A percentile compares a stretch with the other conserved stretches of the same genome.
These are phyloP conservation scores for Siphlonurus alternatus DNA, from an alignment of 2,888 invertebrate genomes.

Conservation along the genomic window DNA sequence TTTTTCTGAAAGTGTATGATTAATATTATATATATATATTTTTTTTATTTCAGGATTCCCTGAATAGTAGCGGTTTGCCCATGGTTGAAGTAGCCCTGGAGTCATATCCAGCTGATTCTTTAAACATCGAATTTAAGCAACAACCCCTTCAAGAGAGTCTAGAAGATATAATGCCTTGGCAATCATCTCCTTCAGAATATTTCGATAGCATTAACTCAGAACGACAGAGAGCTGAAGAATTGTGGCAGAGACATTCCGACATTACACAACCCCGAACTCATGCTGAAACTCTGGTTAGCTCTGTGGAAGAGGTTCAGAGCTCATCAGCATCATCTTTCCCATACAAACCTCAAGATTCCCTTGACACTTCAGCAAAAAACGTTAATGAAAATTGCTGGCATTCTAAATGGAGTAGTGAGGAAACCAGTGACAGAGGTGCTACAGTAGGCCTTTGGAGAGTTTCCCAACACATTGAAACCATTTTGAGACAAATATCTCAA, in stretches of 20 bases:
- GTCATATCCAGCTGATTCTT: neutral
- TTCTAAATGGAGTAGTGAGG: neutral
- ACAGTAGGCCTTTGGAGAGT: neutral
- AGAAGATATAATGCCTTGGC: neutral
- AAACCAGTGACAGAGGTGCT: neutral
- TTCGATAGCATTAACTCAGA: constrained; percentile 1
- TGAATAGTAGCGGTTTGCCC: neutral
- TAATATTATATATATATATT: neutral
- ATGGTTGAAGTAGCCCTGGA: neutral
- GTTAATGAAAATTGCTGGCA: neutral
- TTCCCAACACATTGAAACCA: neutral
- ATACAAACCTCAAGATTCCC: neutral
- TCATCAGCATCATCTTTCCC: neutral
- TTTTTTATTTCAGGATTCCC: neutral
- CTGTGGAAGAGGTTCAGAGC: neutral
- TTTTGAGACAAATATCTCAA: neutral
- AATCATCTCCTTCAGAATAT: neutral
- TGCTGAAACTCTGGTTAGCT: neutral
- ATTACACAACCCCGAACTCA: neutral
- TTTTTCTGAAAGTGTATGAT: no score
- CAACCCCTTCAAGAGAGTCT: neutral
- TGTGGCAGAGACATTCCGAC: neutral
- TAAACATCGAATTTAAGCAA: neutral
- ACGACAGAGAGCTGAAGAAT: neutral
- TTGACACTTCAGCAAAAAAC: neutral